A percentile compares a stretch with the other conserved stretches of the same genome.
Conservation (phyloP, 2,113 vertebrate genomes). For the Perca flavescens region DNA sequence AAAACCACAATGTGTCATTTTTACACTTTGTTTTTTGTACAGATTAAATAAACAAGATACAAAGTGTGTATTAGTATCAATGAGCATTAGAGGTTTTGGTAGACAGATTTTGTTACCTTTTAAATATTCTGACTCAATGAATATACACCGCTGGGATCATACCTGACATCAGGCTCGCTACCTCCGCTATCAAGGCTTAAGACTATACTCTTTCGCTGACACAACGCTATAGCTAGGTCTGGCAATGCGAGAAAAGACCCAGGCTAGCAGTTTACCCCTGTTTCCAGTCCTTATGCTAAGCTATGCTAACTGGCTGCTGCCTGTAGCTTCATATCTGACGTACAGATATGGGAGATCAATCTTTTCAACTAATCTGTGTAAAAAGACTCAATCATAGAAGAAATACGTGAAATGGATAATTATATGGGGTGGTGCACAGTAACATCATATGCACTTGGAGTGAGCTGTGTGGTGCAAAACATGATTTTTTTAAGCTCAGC, state of each 20-base stretch:
- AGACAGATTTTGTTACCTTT: background rate
- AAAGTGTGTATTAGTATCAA: background rate
- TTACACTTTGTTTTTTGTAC: too few species aligned
- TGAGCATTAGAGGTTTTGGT: background rate
- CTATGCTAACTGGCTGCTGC: background rate
- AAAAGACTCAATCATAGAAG: background rate
- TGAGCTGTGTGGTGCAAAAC: background rate
- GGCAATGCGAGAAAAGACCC: background rate
- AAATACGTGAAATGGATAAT: background rate
- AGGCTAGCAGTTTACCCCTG: background rate
- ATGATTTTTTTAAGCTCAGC: background rate
- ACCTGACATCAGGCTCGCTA: too few species aligned
- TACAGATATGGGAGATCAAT: background rate
- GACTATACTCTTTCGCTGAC: too few species aligned
- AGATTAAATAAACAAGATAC: too few species aligned
- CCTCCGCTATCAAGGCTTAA: too few species aligned
- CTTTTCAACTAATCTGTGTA: background rate
- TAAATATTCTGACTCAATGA: too few species aligned
- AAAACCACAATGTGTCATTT: background rate
- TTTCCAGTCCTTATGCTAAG: conserved; percentile 2
- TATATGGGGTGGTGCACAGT: background rate
- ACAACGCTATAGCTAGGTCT: too few species aligned
- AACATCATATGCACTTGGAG: background rate
- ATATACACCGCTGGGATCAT: too few species aligned
- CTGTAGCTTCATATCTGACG: background rate